These are phyloP conservation scores for Tetramorium alpestre DNA, from an alignment of 1,140 invertebrate genomes.

Conservation along the genomic window DNA sequence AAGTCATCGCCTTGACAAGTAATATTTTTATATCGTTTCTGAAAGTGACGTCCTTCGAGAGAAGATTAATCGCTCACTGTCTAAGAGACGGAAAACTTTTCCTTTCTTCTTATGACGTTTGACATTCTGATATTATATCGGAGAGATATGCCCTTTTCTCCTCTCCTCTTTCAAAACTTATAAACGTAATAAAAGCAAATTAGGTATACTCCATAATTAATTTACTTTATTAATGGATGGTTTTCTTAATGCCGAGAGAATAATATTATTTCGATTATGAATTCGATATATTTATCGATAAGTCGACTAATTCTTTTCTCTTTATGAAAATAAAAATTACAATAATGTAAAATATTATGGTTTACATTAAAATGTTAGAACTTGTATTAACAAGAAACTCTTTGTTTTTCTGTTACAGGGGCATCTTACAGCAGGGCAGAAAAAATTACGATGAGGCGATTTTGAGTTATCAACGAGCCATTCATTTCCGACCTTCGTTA, in stretches of 20 bases:
- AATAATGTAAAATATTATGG: neutral
- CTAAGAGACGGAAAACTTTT: constrained; percentile 53
- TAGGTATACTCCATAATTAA: neutral
- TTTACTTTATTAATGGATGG: neutral
- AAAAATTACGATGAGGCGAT: constrained; percentile 95
- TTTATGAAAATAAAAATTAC: neutral
- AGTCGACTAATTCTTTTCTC: neutral
- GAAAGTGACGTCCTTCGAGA: constrained; percentile 68
- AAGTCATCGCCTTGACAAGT: constrained; percentile 71
- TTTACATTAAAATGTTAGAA: neutral
- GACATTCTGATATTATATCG: constrained; percentile 57
- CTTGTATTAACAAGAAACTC: neutral
- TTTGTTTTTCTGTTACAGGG: constrained; percentile 89
- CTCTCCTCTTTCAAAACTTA: neutral
- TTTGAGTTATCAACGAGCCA: constrained; percentile 96
- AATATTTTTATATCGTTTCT: constrained; percentile 75
- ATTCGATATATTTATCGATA: neutral
- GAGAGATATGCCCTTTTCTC: neutral
- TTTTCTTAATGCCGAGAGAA: neutral
- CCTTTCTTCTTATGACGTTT: constrained; percentile 39
- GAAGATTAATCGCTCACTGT: constrained; percentile 68
- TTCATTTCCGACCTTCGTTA: constrained; percentile 96
- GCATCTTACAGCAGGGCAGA: constrained; percentile 96
- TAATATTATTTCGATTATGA: neutral
- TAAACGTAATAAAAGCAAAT: neutral